phyloP scores from a whole-genome alignment of 1,140 invertebrate genomes.

The Holotrichia oblita region DNA sequence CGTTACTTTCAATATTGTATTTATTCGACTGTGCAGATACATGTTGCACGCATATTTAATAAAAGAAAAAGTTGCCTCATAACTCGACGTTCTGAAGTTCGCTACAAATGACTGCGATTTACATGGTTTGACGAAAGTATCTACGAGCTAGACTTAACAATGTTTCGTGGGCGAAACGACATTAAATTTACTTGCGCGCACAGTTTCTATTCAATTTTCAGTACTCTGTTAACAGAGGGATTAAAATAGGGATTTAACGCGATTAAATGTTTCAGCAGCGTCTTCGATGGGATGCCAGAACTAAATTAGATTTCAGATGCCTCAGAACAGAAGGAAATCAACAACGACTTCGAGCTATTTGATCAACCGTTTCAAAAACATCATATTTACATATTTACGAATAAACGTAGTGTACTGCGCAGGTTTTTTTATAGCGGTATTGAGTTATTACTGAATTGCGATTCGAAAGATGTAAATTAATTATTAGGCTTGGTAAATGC shows the following conservation, averaged over 20 bases:
- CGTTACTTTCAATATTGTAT: not conserved
- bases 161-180: not conserved
- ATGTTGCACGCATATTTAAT: not conserved
- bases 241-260: not conserved
- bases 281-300: not conserved
- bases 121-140: not conserved
- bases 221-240: not conserved
- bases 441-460: too few species aligned
- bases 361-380: too few species aligned
- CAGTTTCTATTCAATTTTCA: not conserved
- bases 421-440: too few species aligned
- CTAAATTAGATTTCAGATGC: not conserved
- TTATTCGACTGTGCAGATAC: not conserved
- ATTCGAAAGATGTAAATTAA: too few species aligned
- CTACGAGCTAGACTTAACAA: not conserved
- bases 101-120: not conserved
- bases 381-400: too few species aligned
- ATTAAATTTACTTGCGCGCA: not conserved
- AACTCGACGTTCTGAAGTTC: not conserved
- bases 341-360: not conserved
- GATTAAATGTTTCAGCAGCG: not conserved
- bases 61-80: not conserved
- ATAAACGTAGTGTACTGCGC: too few species aligned
- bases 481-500: too few species aligned
- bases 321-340: not conserved